Conservation (phyloP, 2,113 vertebrate genomes). For the Canis aureus region DNA sequence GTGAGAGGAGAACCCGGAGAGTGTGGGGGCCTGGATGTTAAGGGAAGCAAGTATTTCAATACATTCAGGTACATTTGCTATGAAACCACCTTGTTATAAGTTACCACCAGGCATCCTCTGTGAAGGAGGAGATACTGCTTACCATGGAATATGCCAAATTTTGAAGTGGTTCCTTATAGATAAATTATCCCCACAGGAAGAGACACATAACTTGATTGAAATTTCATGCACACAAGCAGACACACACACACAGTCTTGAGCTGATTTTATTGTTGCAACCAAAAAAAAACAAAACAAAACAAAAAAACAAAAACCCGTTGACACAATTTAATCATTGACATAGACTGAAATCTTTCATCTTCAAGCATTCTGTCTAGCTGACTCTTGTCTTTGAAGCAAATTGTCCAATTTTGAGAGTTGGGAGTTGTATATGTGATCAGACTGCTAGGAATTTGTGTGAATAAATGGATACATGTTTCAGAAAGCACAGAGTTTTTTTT, state of each 20-base stretch:
- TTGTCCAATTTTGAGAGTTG: not conserved
- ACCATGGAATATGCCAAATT: not conserved
- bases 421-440: not conserved
- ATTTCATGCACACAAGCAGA: not conserved
- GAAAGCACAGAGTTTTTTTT: not conserved
- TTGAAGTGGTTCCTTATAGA: not conserved
- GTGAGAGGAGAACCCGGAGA: not conserved
- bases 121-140: slow-evolving; percentile 4
- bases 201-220: not conserved
- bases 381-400: slow-evolving; percentile 29
- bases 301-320: not conserved
- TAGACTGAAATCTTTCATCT: slow-evolving; percentile 29
- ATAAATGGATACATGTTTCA: slow-evolving; percentile 24
- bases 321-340: not conserved
- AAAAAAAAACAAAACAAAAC: not conserved
- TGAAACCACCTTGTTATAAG: not conserved
- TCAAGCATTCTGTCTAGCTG: not conserved
- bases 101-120: not conserved
- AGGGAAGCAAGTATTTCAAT: not conserved
- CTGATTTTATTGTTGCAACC: slow-evolving; percentile 48
- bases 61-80: not conserved
- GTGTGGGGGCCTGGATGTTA: not conserved
- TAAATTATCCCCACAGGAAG: not conserved
- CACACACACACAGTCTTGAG: not conserved
- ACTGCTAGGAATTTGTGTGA: not conserved